Base-by-base conservation (phyloP, 2,888 invertebrate genomes). In the Caenorhabditis sp. region DNA sequence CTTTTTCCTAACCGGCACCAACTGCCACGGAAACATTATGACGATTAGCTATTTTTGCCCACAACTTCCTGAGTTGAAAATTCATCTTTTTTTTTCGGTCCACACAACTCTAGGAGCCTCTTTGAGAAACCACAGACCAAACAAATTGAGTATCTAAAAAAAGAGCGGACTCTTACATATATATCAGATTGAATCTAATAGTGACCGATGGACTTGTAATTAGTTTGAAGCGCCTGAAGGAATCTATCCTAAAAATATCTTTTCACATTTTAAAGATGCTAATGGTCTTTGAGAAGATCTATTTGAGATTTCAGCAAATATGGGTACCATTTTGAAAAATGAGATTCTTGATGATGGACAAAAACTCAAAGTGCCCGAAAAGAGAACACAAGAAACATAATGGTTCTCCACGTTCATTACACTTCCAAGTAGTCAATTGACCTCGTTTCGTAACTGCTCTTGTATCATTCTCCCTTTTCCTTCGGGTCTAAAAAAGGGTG, bases 91-190 rank as follows among this genome's bases (percentile, higher is more conserved):
- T n/a, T n/a, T n/a, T n/a, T n/a, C n/a, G n/a, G n/a, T n/a, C n/a
- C n/a, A n/a, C n/a, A n/a, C n/a, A n/a, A n/a, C n/a, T n/a, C n/a
- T n/a, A n/a, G n/a, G n/a, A n/a, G n/a, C n/a, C n/a, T n/a, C n/a
- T n/a, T 12, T 24, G 14, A 26, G 14, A 54, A 26, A 54, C 54
- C 54, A 24, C 14, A 24, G 26, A 26, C 26, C 26, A 12, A 10
- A 5, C 14, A 4, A 14, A 26, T 26, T 8, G 26, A 14, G 14
- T 2, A 26, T 14, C 26, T 26, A 54, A 54, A 24, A 24, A 54
- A 54, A 54, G 54, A 54, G 24, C 54, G 22, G 54, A 54, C 54
- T 26, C 24, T 54, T 24, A n/a, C n/a, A n/a, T n/a, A n/a, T n/a
- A 26, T 24, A 1, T 47, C 14, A 14, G 54, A 54, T 24, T 24